phyloP scores from a whole-genome alignment of 2,797 vertebrate species.

The Lepilemur septentrionalis region DNA sequence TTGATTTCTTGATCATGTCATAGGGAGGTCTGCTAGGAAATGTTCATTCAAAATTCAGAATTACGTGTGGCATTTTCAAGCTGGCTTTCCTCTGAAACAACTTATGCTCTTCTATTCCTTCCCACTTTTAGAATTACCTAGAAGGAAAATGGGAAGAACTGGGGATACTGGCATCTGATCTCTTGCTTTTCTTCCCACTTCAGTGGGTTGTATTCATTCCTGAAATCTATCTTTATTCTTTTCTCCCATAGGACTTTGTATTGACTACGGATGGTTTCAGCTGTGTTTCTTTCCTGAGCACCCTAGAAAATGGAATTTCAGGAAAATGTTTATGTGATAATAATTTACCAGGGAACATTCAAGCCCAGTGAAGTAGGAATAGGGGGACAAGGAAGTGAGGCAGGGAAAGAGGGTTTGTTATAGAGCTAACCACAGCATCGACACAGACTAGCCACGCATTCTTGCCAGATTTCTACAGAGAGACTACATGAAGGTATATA shows the following conservation, averaged over 20 bases:
- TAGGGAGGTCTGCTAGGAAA: neutral
- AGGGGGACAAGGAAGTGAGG: neutral
- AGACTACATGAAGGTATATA: neutral
- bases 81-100: neutral
- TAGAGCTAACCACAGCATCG: neutral
- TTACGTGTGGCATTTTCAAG: neutral
- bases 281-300: neutral
- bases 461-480: neutral
- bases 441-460: neutral
- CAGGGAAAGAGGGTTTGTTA: neutral
- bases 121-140: neutral
- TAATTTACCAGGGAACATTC: neutral
- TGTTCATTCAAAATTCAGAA: neutral
- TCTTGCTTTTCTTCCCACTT: neutral
- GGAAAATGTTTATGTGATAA: neutral
- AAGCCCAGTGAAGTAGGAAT: neutral
- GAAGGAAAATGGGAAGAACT: neutral
- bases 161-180: neutral
- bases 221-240: neutral
- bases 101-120: neutral
- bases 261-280: neutral
- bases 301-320: neutral
- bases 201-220: neutral
- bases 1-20: neutral
- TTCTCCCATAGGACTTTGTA: neutral